Evolutionary conservation across 1,140 invertebrate species (phyloP), one percentile per base, ranked within the genome.

Genomic region (Mesaphorura yosii): DNA sequence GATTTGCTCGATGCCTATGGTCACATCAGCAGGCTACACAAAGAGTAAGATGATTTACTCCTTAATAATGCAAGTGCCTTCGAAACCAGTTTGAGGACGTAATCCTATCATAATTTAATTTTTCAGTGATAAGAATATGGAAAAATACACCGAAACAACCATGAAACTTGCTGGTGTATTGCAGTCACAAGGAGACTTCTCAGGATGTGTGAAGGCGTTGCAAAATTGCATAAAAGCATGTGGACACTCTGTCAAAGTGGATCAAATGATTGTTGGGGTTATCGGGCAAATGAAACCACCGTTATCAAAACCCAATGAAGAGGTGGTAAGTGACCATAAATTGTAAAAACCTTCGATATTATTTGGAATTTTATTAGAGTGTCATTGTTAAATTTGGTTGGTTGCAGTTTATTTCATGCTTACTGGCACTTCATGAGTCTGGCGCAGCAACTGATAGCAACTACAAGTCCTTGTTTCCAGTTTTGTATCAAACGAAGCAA

Each of bases 1-100:
- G 58, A 60, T 22, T 38, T 60, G 19, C 22, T 60, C 2, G 54
- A 60, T n/a, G 58, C 54, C 6, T 57, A 53, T 38, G 57, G 57
- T 38, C 27, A 29, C n/a, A 29, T 60, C 1, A 50, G 50, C 10
- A 47, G 17, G 7, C 25, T 20, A 37, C 55, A 38, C 38, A 51
- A 60, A 51, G 53, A 50, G 56, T 58, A 41, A 42, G 45, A 42
- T 15, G 17, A 45, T 5, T 20, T 39, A 44, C 27, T 1, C n/a
- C n/a, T n/a, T n/a, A n/a, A n/a, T n/a, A n/a, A n/a, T n/a, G n/a
- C n/a, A n/a, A n/a, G n/a, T n/a, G n/a, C n/a, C n/a, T n/a, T n/a
- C 41, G 15, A 2, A 25, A 6, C 10, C 3, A 39, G 22, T 38
- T 4, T 20, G 22, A 40, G 10, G 7, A 40, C 10, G 4, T 42